Conservation (phyloP, 2,797 vertebrate species). For the Myripristis jacobus region DNA sequence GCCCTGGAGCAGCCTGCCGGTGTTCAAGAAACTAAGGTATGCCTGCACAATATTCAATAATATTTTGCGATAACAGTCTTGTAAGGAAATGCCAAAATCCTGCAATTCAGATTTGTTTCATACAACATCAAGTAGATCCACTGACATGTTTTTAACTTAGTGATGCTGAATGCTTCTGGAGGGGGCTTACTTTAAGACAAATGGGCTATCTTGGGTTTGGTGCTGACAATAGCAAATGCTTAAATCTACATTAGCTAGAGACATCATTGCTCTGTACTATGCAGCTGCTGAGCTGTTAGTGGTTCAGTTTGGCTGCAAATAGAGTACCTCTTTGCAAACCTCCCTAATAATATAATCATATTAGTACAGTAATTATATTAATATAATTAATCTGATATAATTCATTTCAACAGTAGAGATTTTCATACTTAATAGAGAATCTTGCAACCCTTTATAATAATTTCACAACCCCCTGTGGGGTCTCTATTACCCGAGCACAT, state of each 20-base stretch:
- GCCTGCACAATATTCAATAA: conserved; percentile 44
- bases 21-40: conserved; percentile 36
- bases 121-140: conserved; percentile 68
- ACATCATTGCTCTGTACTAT: conserved; percentile 48
- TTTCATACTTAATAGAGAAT: conserved; percentile 25
- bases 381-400: conserved; percentile 59
- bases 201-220: conserved; percentile 55
- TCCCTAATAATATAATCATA: conserved; percentile 38
- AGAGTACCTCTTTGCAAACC: conserved; percentile 44
- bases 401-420: conserved; percentile 31
- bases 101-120: conserved; percentile 62
- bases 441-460: conserved; percentile 29
- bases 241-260: conserved; percentile 72
- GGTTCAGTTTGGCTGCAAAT: conserved; percentile 50
- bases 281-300: conserved; percentile 61
- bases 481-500: conserved; percentile 13
- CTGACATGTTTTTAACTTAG: conserved; percentile 70
- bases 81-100: conserved; percentile 58
- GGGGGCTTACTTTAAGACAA: conserved; percentile 67
- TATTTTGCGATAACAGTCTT: conserved; percentile 3
- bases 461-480: conserved; percentile 28
- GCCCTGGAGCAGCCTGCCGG: conserved; percentile 48
- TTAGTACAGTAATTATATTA: conserved; percentile 56
- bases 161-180: conserved; percentile 57
- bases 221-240: conserved; percentile 65